phyloP scores from a whole-genome alignment of 2,888 invertebrate species.

The Drosophila eohydei region DNA sequence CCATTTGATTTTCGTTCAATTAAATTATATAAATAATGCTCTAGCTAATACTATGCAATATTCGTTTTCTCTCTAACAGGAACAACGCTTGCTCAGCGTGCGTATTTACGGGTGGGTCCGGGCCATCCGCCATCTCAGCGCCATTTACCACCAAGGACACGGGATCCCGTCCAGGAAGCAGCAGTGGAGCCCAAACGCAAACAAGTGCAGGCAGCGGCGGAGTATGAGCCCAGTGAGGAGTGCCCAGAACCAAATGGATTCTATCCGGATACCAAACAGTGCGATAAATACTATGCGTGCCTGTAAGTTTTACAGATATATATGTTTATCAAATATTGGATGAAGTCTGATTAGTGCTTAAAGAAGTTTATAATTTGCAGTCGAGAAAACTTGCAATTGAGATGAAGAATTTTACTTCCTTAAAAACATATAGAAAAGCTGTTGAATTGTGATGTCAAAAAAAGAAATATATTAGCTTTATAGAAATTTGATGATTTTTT shows the following conservation, averaged over 20 bases:
- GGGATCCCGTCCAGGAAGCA: conserved; percentile 68
- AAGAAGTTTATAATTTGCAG: no score
- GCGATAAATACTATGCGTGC: conserved; percentile 95
- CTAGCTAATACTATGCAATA: conserved; percentile 2
- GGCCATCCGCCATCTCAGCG: conserved; percentile 81
- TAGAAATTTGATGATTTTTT: not conserved
- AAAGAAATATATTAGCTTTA: no score
- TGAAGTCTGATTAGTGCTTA: not conserved
- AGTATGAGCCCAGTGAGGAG: conserved; percentile 87
- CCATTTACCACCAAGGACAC: conserved; percentile 77
- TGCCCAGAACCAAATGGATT: conserved; percentile 94
- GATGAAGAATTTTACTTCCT: no score
- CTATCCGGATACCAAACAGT: conserved; percentile 94
- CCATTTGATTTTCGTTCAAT: not conserved
- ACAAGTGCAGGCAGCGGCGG: conserved; percentile 71
- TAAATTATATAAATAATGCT: not conserved
- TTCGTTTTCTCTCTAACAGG: conserved; percentile 52
- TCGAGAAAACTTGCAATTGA: no score
- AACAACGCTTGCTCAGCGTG: conserved; percentile 73
- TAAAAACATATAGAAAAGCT: no score
- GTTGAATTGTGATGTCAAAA: no score
- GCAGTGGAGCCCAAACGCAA: conserved; percentile 63
- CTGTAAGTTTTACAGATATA: conserved; percentile 84
- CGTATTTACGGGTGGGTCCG: conserved; percentile 72
- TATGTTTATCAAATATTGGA: not conserved